Conservation (phyloP, 2,113 vertebrate species). For the Steatornis caripensis region DNA sequence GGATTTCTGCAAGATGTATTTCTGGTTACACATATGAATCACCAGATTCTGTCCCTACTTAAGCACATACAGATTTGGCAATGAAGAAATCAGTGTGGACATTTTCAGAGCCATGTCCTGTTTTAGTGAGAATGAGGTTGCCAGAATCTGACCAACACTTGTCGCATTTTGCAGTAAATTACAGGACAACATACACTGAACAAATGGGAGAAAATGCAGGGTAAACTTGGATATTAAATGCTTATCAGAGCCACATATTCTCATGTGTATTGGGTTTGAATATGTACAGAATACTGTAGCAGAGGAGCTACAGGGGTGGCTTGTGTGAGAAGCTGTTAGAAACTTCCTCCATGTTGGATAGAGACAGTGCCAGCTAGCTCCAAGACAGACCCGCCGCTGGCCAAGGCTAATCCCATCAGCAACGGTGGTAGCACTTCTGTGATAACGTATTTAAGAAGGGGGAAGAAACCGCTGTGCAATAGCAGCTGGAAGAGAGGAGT, state of each 20-base stretch:
- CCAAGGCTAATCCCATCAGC: background rate
- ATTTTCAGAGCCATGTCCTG: background rate
- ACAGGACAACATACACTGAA: background rate
- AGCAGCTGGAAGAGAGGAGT: background rate
- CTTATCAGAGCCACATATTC: background rate
- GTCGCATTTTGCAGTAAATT: background rate
- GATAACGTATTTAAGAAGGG: background rate
- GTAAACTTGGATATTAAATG: background rate
- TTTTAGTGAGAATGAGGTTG: background rate
- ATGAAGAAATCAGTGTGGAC: background rate
- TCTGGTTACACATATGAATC: background rate
- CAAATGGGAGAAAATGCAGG: background rate
- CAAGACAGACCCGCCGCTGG: background rate
- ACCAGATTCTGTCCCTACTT: background rate
- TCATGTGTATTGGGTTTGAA: background rate
- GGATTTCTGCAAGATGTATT: background rate
- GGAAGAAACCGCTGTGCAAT: background rate
- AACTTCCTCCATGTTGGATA: background rate
- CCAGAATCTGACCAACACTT: background rate
- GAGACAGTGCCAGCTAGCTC: background rate
- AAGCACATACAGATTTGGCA: background rate
- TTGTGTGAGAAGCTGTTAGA: background rate
- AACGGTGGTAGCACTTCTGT: accelerated
- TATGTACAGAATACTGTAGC: no score
- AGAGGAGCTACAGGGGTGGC: background rate